Percentiles rank a stretch among this genome's conserved stretches.
Evolutionary conservation across 2,797 vertebrate species (phyloP).

Genomic region (Syncerus caffer): DNA sequence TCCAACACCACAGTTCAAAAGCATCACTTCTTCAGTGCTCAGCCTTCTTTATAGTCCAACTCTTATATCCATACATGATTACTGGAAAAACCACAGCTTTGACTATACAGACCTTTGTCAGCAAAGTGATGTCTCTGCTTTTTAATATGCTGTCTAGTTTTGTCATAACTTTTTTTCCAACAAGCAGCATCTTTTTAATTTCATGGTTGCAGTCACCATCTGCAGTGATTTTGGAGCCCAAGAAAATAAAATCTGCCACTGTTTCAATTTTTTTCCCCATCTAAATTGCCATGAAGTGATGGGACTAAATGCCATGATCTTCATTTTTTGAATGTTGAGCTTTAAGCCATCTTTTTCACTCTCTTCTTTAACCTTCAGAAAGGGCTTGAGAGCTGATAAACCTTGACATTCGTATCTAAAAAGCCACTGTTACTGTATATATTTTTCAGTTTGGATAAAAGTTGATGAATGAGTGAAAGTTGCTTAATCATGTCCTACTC

Average conservation of each 20-base stretch:
- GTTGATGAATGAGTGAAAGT: neutral
- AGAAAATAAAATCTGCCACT: neutral
- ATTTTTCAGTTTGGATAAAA: constrained; percentile 25
- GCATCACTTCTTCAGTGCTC: neutral
- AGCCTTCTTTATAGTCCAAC: neutral
- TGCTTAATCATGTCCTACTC: neutral
- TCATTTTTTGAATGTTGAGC: neutral
- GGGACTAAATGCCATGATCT: neutral
- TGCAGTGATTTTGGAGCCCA: neutral
- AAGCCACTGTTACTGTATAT: constrained; percentile 15
- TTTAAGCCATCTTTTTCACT: neutral
- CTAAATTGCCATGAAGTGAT: neutral
- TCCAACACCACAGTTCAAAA: neutral
- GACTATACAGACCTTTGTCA: neutral
- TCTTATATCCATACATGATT: neutral
- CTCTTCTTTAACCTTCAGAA: neutral
- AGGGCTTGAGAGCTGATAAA: neutral
- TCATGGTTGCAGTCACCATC: neutral
- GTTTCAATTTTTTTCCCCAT: neutral
- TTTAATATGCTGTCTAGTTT: neutral
- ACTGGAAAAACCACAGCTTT: neutral
- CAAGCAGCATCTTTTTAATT: neutral
- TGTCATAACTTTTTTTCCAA: neutral
- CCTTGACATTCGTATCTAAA: constrained; percentile 21
- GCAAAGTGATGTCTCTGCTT: neutral